Evolutionary conservation across 2,797 vertebrate species (phyloP), one percentile per base, ranked within the genome.

Genomic region (Myripristis jacobus): DNA sequence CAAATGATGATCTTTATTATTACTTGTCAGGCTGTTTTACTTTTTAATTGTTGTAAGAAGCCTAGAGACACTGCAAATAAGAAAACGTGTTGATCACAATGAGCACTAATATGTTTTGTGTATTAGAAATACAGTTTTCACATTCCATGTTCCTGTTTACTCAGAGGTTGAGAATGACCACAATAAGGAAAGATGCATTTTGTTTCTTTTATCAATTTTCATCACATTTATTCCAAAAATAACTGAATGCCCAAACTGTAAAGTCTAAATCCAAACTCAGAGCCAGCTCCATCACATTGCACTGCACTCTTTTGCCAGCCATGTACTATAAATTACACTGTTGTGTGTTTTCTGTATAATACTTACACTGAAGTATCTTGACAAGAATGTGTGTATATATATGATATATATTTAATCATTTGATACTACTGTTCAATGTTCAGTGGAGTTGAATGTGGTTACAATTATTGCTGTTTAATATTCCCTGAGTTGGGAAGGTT

Each of bases 221-320:
- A 25, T 29, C 6, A 53, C 59, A 29, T 54, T 21, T 43, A 11
- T 41, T 69, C 24, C 65, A 22, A 19, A n/a, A 44, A 21, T 22
- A 19, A 60, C 13, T 60, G 12, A 13, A 41, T 27, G 18, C 16
- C 47, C 16, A 51, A 62, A 18, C 27, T 61, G 24, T 65, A 76
- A 34, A 55, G 19, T 21, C 27, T 56, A 52, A 18, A 16, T 7
- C 13, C 21, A 29, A 44, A 70, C 53, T 54, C 50, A 55, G 69
- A 73, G 31, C 44, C 46, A 54, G 52, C 63, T 66, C 51, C 63
- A 67, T 31, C 15, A 64, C 55, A 6, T 43, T 71, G 75, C 63
- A 70, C 52, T 81, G 76, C 70, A 80, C 58, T 84, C 24, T 59
- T 85, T 86, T 84, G 87, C 82, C 89, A 87, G 87, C 83, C 85